Percentiles rank a stretch among this genome's conserved stretches.
Evolutionary conservation across 2,797 vertebrate species (phyloP).

Genomic region (Avahi laniger): DNA sequence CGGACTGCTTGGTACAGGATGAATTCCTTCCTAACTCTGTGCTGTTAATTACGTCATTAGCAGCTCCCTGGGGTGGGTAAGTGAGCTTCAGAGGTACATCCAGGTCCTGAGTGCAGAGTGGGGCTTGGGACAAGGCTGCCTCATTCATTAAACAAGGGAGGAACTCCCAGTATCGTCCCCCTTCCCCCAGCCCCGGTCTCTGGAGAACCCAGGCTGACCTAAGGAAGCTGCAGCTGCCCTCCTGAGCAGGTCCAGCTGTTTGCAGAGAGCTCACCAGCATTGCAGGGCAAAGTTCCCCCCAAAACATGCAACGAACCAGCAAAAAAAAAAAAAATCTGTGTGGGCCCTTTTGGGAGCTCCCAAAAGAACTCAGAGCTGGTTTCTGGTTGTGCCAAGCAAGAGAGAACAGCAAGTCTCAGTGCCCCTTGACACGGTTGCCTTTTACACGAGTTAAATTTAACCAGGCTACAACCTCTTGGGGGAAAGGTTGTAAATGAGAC

Average conservation of each 20-base stretch:
- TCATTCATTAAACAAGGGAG: slow-evolving; percentile 63
- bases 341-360: background rate
- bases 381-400: background rate
- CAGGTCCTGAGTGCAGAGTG: background rate
- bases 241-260: background rate
- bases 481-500: slow-evolving; percentile 46
- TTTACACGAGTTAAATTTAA: slow-evolving; percentile 53
- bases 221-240: slow-evolving; percentile 53
- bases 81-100: background rate
- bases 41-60: slow-evolving; percentile 84
- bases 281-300: background rate
- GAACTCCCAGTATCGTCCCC: slow-evolving; percentile 57
- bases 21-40: slow-evolving; percentile 79
- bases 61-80: slow-evolving; percentile 65
- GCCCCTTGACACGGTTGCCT: slow-evolving; percentile 55
- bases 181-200: background rate
- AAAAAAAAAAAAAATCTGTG: too few relatives aligned
- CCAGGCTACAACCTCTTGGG: slow-evolving; percentile 12
- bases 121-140: slow-evolving; percentile 53
- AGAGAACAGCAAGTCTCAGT: slow-evolving; percentile 28
- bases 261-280: background rate
- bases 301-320: rapidly evolving
- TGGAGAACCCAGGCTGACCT: slow-evolving; percentile 51
- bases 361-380: slow-evolving; percentile 45
- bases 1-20: slow-evolving; percentile 82